Conservation (phyloP, 2,888 invertebrate genomes). For the Acheta domesticus region DNA sequence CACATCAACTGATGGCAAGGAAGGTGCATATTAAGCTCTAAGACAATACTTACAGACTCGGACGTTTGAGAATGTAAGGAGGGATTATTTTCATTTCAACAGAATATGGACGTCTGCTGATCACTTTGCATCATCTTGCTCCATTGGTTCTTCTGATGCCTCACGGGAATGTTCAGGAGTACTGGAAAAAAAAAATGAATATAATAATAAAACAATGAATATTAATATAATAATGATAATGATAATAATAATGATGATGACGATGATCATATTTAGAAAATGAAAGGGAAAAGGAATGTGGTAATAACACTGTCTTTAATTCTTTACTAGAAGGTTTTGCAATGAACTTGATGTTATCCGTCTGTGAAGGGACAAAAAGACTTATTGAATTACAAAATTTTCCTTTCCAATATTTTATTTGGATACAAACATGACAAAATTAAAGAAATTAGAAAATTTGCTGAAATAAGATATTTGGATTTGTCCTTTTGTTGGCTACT, state of each 20-base stretch:
- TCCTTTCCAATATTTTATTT: no score
- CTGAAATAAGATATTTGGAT: no score
- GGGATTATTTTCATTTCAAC: neutral
- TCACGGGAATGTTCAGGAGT: slow-evolving; percentile 64
- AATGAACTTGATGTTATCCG: no score
- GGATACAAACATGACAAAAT: no score
- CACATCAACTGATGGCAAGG: neutral
- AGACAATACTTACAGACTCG: neutral
- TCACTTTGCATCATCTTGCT: slow-evolving; percentile 65
- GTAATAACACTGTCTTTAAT: no score
- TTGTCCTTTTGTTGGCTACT: no score
- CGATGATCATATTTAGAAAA: no score
- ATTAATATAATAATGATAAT: neutral
- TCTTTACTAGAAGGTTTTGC: no score
- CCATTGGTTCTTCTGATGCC: slow-evolving; percentile 77
- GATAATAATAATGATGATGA: no score
- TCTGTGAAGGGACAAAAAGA: neutral
- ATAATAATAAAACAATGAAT: slow-evolving; percentile 4
- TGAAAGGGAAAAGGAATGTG: no score
- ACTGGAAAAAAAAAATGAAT: slow-evolving; percentile 43
- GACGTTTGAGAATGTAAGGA: neutral
- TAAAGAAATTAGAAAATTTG: no score
- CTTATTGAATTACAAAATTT: neutral
- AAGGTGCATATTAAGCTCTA: neutral
- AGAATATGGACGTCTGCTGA: neutral